Evolutionary conservation across 2,888 invertebrate genomes (phyloP).

Genomic region (Drosophila greeni): DNA sequence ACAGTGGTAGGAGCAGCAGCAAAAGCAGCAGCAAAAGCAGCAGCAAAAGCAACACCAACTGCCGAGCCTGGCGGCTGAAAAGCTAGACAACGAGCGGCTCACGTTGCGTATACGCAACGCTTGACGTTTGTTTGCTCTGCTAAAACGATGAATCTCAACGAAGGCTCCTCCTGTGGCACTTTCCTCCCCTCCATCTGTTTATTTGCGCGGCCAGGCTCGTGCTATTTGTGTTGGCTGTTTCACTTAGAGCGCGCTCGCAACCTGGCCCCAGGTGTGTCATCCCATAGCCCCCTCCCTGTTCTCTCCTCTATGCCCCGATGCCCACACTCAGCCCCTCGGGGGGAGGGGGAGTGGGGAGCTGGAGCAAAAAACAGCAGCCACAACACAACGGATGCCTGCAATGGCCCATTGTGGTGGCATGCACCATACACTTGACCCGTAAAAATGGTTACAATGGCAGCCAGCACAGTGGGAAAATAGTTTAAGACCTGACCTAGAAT

Average conservation of each 20-base stretch:
- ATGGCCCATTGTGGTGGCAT: constrained; percentile 56
- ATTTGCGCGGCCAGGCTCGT: constrained; percentile 48
- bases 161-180: constrained; percentile 1
- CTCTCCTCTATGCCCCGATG: neutral
- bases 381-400: constrained; percentile 21
- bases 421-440: constrained; percentile 61
- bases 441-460: constrained; percentile 52
- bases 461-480: constrained; percentile 15
- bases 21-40: constrained; percentile 7
- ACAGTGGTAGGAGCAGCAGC: constrained; percentile 10
- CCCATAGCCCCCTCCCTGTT: constrained; percentile 7
- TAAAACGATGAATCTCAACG: constrained; percentile 31
- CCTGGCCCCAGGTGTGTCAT: constrained; percentile 55
- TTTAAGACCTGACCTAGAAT: neutral
- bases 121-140: constrained; percentile 59
- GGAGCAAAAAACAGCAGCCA: constrained; percentile 22
- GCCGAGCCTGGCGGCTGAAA: constrained; percentile 33
- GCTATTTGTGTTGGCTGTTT: constrained; percentile 69
- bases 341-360: no score
- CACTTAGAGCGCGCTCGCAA: constrained; percentile 63
- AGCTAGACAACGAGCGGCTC: constrained; percentile 51
- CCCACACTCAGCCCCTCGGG: constrained; percentile 1
- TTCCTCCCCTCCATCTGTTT: constrained; percentile 21
- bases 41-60: constrained; percentile 4
- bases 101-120: constrained; percentile 68